These are phyloP conservation scores for Poeciliopsis prolifica DNA, from an alignment of 2,113 vertebrate species.

Conservation along the genomic window DNA sequence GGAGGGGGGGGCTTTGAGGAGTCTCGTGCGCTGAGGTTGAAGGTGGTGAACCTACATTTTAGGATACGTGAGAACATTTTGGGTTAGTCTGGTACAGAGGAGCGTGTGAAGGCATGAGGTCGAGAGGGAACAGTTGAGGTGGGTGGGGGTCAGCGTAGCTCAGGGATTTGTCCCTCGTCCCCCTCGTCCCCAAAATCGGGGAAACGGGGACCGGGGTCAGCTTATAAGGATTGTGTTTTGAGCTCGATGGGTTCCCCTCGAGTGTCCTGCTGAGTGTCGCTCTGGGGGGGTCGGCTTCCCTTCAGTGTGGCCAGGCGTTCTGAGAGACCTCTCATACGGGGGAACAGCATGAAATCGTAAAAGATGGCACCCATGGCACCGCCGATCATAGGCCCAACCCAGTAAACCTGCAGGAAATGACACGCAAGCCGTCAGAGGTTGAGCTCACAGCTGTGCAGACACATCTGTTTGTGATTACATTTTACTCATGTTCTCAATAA, in stretches of 20 bases:
- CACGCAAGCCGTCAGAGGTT: background rate
- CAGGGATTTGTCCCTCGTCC: constrained; percentile 63
- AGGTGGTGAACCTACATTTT: constrained; percentile 51
- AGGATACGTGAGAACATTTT: constrained; percentile 41
- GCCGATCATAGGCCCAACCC: constrained; percentile 92
- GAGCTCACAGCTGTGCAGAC: too few relatives aligned
- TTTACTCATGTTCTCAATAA: too few relatives aligned
- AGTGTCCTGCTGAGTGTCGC: constrained; percentile 82
- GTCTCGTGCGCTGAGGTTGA: constrained; percentile 54
- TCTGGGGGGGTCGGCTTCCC: constrained; percentile 82
- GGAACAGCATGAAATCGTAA: constrained; percentile 92
- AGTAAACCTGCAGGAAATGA: constrained; percentile 85
- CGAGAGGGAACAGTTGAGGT: constrained; percentile 31
- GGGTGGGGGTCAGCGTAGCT: constrained; percentile 41
- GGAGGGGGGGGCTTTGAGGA: constrained; percentile 54
- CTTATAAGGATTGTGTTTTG: constrained; percentile 91
- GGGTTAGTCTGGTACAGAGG: constrained; percentile 49
- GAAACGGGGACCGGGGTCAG: constrained; percentile 39
- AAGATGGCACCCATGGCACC: constrained; percentile 86
- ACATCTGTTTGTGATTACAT: too few relatives aligned
- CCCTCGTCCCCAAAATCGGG: constrained; percentile 23
- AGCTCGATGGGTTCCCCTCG: constrained; percentile 88
- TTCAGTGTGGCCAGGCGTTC: constrained; percentile 91
- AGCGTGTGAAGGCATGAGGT: constrained; percentile 42
- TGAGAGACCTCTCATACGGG: constrained; percentile 87